phyloP scores from a whole-genome alignment of 1,140 invertebrate genomes.

The Cepaea nemoralis region DNA sequence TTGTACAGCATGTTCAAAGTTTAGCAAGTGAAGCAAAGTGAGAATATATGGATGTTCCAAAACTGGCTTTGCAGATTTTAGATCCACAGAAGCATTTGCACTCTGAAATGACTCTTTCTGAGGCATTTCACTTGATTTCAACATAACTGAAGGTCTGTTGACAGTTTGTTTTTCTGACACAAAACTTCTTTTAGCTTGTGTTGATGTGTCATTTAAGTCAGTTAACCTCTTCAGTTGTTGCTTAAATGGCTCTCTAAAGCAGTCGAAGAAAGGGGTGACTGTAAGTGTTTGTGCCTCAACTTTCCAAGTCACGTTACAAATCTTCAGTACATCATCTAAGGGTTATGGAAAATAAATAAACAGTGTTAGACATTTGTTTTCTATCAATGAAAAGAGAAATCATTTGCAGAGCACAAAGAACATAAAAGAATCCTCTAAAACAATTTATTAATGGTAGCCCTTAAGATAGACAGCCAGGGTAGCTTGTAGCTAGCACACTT shows the following conservation, averaged over 20 bases:
- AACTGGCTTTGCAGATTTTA: not conserved
- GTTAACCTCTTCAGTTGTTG: not conserved
- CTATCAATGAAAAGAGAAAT: too few species aligned
- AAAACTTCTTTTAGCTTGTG: not conserved
- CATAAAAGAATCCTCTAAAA: too few species aligned
- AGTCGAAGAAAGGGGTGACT: not conserved
- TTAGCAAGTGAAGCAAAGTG: not conserved
- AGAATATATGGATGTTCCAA: slow-evolving; percentile 7
- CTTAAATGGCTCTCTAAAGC: not conserved
- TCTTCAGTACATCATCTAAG: not conserved
- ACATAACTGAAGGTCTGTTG: not conserved
- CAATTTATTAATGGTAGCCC: too few species aligned
- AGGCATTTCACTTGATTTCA: not conserved
- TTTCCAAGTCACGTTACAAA: not conserved
- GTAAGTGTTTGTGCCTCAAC: not conserved
- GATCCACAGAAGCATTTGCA: not conserved
- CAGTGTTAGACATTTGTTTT: too few species aligned
- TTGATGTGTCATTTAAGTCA: not conserved
- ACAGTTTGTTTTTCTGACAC: not conserved
- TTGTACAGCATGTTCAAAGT: not conserved
- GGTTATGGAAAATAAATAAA: not conserved
- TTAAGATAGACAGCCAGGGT: too few species aligned
- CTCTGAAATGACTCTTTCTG: not conserved
- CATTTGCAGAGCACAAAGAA: too few species aligned
- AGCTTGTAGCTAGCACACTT: too few species aligned